phyloP scores from a whole-genome alignment of 2,797 vertebrate genomes.

The Astyanax mexicanus region DNA sequence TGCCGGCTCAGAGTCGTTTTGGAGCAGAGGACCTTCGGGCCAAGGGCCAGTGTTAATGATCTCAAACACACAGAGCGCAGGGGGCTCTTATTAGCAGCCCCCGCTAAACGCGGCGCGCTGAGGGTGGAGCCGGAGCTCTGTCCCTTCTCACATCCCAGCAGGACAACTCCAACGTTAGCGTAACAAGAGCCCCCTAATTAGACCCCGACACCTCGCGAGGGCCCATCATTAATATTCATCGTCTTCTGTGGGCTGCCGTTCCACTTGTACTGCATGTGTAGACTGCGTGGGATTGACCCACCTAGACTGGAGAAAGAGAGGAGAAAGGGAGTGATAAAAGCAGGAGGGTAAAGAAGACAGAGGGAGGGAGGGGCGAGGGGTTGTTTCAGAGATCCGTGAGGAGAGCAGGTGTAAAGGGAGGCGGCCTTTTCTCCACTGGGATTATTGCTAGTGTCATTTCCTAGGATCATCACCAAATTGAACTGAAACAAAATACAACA shows the following conservation, averaged over 20 bases:
- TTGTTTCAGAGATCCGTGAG: conserved; percentile 57
- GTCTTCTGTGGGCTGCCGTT: conserved; percentile 89
- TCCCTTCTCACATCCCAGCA: conserved; percentile 64
- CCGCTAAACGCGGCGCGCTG: conserved; percentile 59
- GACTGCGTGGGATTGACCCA: conserved; percentile 81
- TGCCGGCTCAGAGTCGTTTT: conserved; percentile 65
- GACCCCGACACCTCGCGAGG: conserved; percentile 98
- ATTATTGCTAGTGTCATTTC: no score
- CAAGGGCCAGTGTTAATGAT: conserved; percentile 80
- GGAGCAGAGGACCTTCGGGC: conserved; percentile 67
- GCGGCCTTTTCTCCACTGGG: background rate
- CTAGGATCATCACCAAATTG: background rate
- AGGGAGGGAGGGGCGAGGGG: conserved; percentile 73
- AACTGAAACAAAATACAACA: background rate
- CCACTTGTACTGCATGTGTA: conserved; percentile 94
- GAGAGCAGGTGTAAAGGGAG: conserved; percentile 67
- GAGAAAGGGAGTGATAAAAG: conserved; percentile 70
- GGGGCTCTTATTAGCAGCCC: conserved; percentile 59
- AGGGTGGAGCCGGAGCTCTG: conserved; percentile 68
- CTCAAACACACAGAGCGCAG: conserved; percentile 57
- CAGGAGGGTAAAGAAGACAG: conserved; percentile 79
- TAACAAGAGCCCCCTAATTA: conserved; percentile 96
- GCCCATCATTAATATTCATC: conserved; percentile 99
- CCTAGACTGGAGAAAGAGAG: conserved; percentile 51
- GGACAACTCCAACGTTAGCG: conserved; percentile 86